Conservation (phyloP, 2,113 vertebrate species). For the Anhinga rufa region DNA sequence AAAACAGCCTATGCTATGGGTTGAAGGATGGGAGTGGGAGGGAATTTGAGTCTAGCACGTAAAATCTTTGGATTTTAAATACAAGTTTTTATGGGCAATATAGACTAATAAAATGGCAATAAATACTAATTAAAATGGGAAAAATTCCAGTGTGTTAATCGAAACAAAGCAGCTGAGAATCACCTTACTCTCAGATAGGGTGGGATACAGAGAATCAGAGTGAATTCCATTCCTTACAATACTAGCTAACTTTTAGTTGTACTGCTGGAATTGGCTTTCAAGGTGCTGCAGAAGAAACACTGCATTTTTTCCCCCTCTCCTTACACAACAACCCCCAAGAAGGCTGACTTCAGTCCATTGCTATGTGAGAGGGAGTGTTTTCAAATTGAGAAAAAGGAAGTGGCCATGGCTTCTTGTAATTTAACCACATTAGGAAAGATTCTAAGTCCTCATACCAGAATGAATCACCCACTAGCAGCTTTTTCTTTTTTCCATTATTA, state of each 20-base stretch:
- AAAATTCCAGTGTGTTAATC: neutral
- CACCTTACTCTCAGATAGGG: neutral
- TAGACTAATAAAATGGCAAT: neutral
- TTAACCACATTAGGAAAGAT: neutral
- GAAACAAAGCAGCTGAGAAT: neutral
- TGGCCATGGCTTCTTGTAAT: neutral
- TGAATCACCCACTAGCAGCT: neutral
- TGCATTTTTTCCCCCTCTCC: neutral
- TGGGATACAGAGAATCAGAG: neutral
- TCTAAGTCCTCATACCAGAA: neutral
- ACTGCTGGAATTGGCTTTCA: neutral
- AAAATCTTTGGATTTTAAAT: neutral
- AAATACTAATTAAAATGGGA: neutral
- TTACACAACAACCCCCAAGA: neutral
- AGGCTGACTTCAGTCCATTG: neutral
- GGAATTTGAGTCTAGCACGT: neutral
- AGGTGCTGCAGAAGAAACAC: neutral
- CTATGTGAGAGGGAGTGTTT: neutral
- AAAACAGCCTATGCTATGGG: fast-evolving
- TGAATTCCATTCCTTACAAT: neutral
- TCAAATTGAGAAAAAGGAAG: neutral
- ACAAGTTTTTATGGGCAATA: neutral
- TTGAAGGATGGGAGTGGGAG: neutral
- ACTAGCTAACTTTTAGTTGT: fast-evolving
- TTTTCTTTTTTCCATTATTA: neutral